phyloP scores from a whole-genome alignment of 1,140 invertebrate genomes.

The Teleogryllus occipitalis region DNA sequence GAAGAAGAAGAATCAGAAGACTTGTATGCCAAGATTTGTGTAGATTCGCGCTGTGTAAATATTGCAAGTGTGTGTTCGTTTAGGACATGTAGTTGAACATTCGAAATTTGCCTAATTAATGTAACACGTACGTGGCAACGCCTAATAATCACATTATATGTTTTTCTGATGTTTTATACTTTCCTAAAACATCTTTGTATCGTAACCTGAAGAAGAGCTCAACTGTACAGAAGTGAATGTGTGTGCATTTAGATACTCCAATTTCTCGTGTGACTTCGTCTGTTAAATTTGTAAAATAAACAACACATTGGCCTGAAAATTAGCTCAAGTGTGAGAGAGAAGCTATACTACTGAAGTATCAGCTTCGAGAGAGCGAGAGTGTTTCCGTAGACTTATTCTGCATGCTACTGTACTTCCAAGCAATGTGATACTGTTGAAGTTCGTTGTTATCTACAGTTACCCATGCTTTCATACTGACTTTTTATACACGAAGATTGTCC shows the following conservation, averaged over 20 bases:
- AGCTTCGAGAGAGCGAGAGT: not conserved
- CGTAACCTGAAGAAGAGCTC: not conserved
- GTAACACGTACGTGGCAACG: too few relatives aligned
- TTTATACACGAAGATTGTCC: not conserved
- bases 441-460: not conserved
- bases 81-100: too few relatives aligned
- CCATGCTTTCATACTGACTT: constrained; percentile 1
- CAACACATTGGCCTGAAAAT: not conserved
- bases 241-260: not conserved
- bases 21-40: too few relatives aligned
- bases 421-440: not conserved
- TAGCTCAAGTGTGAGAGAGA: not conserved
- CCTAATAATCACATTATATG: too few relatives aligned
- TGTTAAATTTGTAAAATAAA: not conserved
- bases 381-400: not conserved
- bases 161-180: not conserved
- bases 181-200: not conserved
- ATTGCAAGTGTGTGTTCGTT: too few relatives aligned
- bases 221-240: constrained; percentile 4
- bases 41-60: too few relatives aligned
- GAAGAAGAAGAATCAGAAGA: too few relatives aligned
- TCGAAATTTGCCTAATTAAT: too few relatives aligned
- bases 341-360: not conserved
- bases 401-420: constrained; percentile 1
- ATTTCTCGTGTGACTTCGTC: too few relatives aligned